A percentile compares a stretch with the other conserved stretches of the same genome.
Conservation (phyloP, 2,888 invertebrate species). For the Pristionchus arcanus region DNA sequence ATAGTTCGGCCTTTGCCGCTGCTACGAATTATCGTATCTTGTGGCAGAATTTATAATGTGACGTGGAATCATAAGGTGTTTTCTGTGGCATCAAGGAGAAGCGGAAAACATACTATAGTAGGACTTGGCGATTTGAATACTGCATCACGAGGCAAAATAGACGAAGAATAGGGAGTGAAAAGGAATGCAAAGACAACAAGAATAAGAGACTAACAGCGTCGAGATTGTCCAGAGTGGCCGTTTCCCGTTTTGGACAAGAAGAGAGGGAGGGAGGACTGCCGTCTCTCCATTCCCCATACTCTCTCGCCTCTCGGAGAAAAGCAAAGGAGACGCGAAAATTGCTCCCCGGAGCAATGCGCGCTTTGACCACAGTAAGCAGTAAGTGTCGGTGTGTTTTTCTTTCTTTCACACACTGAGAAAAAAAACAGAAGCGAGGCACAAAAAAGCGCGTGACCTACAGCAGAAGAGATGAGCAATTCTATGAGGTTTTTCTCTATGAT, state of each 20-base stretch:
- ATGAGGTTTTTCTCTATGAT: no score
- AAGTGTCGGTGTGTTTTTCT: not conserved
- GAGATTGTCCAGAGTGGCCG: not conserved
- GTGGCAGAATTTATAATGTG: no score
- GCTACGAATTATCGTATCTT: no score
- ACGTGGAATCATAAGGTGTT: no score
- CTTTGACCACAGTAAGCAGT: not conserved
- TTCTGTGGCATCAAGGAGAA: no score
- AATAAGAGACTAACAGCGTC: not conserved
- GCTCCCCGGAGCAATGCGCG: conserved; percentile 12
- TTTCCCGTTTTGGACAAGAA: not conserved
- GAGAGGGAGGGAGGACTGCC: not conserved
- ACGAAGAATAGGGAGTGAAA: not conserved
- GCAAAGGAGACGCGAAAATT: conserved; percentile 18
- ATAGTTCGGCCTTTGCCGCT: not conserved
- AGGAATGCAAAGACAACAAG: not conserved
- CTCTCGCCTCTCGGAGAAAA: not conserved
- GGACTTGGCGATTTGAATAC: not conserved
- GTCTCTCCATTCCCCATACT: not conserved
- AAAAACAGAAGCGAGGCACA: no score
- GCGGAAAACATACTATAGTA: no score
- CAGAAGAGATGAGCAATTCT: no score
- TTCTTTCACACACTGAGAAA: not conserved
- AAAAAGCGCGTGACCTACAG: no score
- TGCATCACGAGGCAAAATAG: not conserved